phyloP scores from a whole-genome alignment of 2,888 invertebrate genomes.

The Octonoba sinensis region DNA sequence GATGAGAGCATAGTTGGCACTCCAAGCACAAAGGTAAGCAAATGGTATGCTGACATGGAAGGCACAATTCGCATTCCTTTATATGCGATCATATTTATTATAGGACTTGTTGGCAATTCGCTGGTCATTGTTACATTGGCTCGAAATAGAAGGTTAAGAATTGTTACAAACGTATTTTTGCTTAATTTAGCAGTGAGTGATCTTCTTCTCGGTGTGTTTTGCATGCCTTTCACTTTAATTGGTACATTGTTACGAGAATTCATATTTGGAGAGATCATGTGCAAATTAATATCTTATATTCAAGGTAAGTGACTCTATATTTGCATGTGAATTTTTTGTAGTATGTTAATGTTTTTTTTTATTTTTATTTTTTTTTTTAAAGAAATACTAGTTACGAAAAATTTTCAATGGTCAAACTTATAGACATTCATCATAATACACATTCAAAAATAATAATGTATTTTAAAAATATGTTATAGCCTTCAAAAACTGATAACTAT shows the following conservation, averaged over 20 bases:
- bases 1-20: too few species aligned
- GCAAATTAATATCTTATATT: constrained; percentile 83
- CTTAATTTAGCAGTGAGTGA: constrained; percentile 78
- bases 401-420: too few species aligned
- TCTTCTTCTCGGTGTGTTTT: constrained; percentile 84
- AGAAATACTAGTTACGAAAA: too few species aligned
- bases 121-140: constrained; percentile 73
- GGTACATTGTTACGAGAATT: constrained; percentile 82
- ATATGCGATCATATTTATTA: constrained; percentile 44
- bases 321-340: too few species aligned
- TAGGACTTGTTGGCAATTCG: constrained; percentile 70
- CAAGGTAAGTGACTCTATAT: constrained; percentile 79
- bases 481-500: too few species aligned
- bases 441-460: too few species aligned
- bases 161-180: constrained; percentile 75
- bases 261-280: constrained; percentile 82
- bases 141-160: constrained; percentile 74
- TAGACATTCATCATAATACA: too few species aligned
- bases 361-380: too few species aligned
- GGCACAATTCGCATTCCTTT: constrained; percentile 34
- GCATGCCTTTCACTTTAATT: constrained; percentile 85
- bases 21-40: too few species aligned
- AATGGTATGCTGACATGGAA: constrained; percentile 33
- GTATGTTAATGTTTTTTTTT: too few species aligned
- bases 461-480: too few species aligned